phyloP scores from a whole-genome alignment of 2,113 vertebrate genomes.

The Myxocyprinus asiaticus region DNA sequence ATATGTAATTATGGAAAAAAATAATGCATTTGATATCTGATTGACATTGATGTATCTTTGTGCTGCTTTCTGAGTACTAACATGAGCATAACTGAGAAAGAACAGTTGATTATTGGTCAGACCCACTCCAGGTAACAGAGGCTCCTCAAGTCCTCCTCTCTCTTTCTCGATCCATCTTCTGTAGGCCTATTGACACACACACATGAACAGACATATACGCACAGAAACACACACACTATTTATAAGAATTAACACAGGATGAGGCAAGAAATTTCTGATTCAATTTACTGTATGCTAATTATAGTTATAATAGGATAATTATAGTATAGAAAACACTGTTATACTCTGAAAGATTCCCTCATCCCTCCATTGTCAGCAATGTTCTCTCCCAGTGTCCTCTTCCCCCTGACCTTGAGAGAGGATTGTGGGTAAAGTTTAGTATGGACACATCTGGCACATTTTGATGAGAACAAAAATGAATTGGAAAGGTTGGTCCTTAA shows the following conservation, averaged over 20 bases:
- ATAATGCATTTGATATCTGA: no score
- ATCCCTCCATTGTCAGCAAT: conserved; percentile 97
- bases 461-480: neutral
- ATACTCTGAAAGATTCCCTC: conserved; percentile 90
- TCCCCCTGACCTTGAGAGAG: conserved; percentile 82
- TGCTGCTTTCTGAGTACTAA: conserved; percentile 68
- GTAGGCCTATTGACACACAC: conserved; percentile 82
- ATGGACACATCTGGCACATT: conserved; percentile 1
- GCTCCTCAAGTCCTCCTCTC: conserved; percentile 85
- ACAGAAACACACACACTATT: no score
- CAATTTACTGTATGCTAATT: neutral
- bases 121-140: conserved; percentile 84
- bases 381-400: conserved; percentile 95
- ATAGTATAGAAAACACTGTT: neutral
- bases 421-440: conserved; percentile 53
- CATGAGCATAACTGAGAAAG: conserved; percentile 95
- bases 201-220: conserved; percentile 27
- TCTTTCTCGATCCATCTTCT: conserved; percentile 87
- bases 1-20: no score
- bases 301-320: neutral
- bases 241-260: neutral
- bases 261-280: neutral
- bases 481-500: conserved; percentile 2
- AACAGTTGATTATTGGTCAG: conserved; percentile 96
- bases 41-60: no score